Evolutionary conservation across 2,113 vertebrate genomes (phyloP).

Genomic region (Dicaeum eximium): DNA sequence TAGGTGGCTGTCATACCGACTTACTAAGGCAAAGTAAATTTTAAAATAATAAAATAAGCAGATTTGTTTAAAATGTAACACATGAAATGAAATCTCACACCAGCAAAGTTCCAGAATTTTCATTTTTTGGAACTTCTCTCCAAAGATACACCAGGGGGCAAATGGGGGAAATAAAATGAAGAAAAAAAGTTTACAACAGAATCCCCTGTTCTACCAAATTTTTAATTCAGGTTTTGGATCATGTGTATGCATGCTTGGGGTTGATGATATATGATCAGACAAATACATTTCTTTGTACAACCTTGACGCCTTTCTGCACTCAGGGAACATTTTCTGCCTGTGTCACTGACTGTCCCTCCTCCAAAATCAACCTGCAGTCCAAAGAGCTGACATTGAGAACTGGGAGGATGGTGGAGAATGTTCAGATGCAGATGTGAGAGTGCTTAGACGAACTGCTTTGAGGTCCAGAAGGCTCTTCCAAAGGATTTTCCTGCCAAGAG

Average conservation of each 20-base stretch:
- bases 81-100: not conserved
- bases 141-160: not conserved
- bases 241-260: not conserved
- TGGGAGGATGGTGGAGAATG: not conserved
- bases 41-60: constrained; percentile 1
- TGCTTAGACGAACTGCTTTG: fast-evolving
- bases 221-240: not conserved
- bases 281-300: not conserved
- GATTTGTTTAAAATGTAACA: constrained; percentile 19
- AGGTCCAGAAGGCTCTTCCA: not conserved
- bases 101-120: not conserved
- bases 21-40: constrained; percentile 6
- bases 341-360: not conserved
- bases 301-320: not conserved
- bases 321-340: not conserved
- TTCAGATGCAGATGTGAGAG: not conserved
- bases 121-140: not conserved
- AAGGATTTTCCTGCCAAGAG: not conserved
- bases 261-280: not conserved
- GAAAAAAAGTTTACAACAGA: not conserved
- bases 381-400: not conserved
- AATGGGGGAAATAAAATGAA: not conserved
- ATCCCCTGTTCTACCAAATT: not conserved
- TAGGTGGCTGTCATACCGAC: not conserved
- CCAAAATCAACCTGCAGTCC: not conserved